Base-by-base conservation (phyloP, 2,888 invertebrate genomes). In the Thyatira batis region DNA sequence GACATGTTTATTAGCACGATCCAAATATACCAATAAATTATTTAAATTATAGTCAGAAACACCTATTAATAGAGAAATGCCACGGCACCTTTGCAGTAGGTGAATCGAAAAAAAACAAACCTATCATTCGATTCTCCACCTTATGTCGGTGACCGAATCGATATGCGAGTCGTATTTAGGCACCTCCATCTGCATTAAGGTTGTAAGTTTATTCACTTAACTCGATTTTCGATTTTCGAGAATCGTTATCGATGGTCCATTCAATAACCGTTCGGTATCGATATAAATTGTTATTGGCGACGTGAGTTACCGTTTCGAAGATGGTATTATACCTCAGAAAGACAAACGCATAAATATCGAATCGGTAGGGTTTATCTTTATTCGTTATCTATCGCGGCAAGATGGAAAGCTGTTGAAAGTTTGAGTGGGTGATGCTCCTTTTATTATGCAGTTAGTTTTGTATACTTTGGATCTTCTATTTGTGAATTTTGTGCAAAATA, bases 231-330 rank as follows among this genome's bases (percentile, higher is more conserved):
- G 76, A 80, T 82, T 78, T 79, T 76, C 58, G 61, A 48, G 69
- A 75, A 84, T 83, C 81, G 80, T 78, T 85, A 84, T 82, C 85
- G 80, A 78, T 82, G 76, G 73, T 72, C 79, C 80, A 81, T 84
- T 85, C 87, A 82, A 86, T 86, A 87, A 87, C 82, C 82, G 84
- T 86, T 84, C 71, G 73, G 80, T 78, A 85, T 82, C 86, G 85
- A 82, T 87, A 88, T 87, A 87, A 80, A 82, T 85, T 83, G 87
- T 87, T 87, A 87, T 85, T 80, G 85, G 80, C 78, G 84, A 82
- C 80, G 83, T 88, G 88, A 89, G 82, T 89, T 89, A 89, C 84
- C 76, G 87, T 82, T 84, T 81, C 78, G 73, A 75, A 82, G 87
- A 88, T 82, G 84, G 80, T 81, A 80, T 74, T 84, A 80, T 84